These are phyloP conservation scores for Drosophila fulvimacula DNA, from an alignment of 2,888 invertebrate genomes.

Conservation along the genomic window DNA sequence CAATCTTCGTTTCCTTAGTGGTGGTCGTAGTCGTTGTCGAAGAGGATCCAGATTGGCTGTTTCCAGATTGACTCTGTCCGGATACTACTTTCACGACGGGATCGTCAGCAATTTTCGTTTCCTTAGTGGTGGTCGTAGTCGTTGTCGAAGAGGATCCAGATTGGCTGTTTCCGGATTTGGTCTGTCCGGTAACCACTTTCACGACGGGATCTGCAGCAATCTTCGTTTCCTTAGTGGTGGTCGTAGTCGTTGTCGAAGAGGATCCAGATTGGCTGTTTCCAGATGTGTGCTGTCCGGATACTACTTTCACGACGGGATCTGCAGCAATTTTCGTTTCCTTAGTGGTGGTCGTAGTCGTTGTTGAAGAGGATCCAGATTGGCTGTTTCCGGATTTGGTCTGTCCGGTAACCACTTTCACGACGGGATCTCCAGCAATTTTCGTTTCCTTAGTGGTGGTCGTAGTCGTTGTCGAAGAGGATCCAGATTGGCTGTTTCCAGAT, in stretches of 20 bases:
- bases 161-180: background rate
- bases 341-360: too few relatives aligned
- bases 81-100: background rate
- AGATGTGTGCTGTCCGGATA: background rate
- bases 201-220: background rate
- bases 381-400: too few relatives aligned
- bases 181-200: background rate
- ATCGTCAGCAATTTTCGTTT: background rate
- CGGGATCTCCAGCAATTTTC: too few relatives aligned
- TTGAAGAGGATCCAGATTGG: too few relatives aligned
- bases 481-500: background rate
- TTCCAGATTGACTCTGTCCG: background rate
- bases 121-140: conserved; percentile 8
- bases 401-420: too few relatives aligned
- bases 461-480: background rate
- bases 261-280: background rate
- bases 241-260: background rate
- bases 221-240: background rate
- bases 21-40: background rate
- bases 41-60: background rate
- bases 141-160: background rate
- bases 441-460: background rate
- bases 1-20: background rate
- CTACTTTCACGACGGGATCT: background rate
- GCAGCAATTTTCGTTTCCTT: background rate